phyloP scores from a whole-genome alignment of 2,888 invertebrate species.

The Serrognathus titanus region DNA sequence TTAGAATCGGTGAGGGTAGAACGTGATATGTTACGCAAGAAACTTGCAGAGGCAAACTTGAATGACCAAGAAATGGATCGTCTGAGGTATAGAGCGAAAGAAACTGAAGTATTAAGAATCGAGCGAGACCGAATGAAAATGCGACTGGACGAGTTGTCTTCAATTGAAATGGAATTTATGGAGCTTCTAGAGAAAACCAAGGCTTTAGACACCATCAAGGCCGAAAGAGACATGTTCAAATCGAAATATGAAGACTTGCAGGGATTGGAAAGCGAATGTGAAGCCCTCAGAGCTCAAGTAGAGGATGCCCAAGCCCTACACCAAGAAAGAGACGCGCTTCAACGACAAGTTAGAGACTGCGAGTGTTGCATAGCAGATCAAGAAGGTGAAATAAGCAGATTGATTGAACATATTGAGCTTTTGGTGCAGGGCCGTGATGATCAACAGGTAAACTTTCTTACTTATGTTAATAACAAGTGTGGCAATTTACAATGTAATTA shows the following conservation, averaged over 20 bases:
- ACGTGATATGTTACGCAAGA: constrained; percentile 25
- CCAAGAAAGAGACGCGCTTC: constrained; percentile 52
- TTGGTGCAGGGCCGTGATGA: constrained; percentile 43
- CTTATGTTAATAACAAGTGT: constrained; percentile 19
- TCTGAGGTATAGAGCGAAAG: constrained; percentile 33
- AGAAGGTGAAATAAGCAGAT: constrained; percentile 56
- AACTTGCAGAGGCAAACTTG: constrained; percentile 12
- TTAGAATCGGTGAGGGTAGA: constrained; percentile 22
- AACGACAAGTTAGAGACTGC: constrained; percentile 53
- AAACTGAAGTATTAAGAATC: constrained; percentile 39
- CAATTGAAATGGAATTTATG: constrained; percentile 38
- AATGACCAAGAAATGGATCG: constrained; percentile 32
- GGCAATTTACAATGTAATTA: constrained; percentile 23
- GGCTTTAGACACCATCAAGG: constrained; percentile 34
- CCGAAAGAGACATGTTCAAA: constrained; percentile 45
- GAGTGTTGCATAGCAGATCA: constrained; percentile 57
- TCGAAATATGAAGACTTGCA: constrained; percentile 38
- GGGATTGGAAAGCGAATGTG: constrained; percentile 37
- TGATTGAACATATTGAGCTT: constrained; percentile 54
- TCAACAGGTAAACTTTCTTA: constrained; percentile 38
- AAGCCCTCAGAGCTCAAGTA: constrained; percentile 35
- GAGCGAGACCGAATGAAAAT: constrained; percentile 39
- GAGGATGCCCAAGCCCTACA: constrained; percentile 41
- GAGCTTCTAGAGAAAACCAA: constrained; percentile 32
- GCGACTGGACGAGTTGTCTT: constrained; percentile 35